Evolutionary conservation across 2,113 vertebrate genomes (phyloP).

Genomic region (Cathartes aura): DNA sequence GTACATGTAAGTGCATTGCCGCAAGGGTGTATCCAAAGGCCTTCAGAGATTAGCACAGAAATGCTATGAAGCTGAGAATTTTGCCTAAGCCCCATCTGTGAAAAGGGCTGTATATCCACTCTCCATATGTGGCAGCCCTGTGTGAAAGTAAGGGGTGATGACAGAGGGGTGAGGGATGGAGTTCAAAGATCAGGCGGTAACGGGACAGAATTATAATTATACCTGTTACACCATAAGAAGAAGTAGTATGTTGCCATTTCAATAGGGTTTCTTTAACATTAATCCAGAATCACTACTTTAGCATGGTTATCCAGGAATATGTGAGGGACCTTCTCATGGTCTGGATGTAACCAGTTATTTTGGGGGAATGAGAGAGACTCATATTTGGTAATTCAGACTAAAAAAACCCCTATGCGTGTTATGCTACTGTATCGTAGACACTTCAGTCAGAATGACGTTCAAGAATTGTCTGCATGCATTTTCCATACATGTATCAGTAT

Average conservation of each 20-base stretch:
- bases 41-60: background rate
- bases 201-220: background rate
- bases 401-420: accelerated
- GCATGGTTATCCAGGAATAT: background rate
- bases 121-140: background rate
- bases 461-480: background rate
- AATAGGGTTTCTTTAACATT: background rate
- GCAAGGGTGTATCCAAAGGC: background rate
- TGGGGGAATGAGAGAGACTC: background rate
- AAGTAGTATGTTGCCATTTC: background rate
- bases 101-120: background rate
- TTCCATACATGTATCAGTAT: background rate
- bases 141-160: background rate
- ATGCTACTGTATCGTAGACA: background rate
- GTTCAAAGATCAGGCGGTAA: background rate
- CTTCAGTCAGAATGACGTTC: background rate
- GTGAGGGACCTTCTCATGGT: background rate
- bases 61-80: background rate
- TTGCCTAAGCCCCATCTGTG: background rate
- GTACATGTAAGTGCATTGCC: background rate
- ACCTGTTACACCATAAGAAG: background rate
- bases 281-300: background rate
- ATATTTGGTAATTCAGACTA: background rate
- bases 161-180: background rate
- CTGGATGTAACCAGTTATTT: background rate